A percentile compares a stretch with the other conserved stretches of the same genome.
Conservation (phyloP, 2,888 invertebrate species). For the Spilosoma lubricipeda region DNA sequence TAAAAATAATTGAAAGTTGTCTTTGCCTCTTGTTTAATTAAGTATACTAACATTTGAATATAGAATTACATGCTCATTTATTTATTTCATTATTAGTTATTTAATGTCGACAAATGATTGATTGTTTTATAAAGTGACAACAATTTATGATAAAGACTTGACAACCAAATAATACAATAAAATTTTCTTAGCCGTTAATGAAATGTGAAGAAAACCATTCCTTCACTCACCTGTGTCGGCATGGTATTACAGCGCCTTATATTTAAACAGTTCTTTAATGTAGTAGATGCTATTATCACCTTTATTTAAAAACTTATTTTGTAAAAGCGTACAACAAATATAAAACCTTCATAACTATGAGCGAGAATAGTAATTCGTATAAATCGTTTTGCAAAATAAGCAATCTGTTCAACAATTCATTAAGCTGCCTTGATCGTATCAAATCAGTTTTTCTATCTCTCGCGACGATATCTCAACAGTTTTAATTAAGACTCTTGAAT, state of each 20-base stretch:
- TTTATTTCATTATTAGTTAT: too few species aligned
- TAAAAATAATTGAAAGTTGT: neutral
- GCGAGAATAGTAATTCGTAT: neutral
- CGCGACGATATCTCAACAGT: constrained; percentile 13
- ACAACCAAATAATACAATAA: too few species aligned
- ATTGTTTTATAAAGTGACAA: too few species aligned
- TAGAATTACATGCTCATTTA: too few species aligned
- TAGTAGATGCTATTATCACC: neutral
- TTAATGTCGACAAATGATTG: too few species aligned
- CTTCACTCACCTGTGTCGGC: neutral
- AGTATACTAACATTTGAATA: neutral
- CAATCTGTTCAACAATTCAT: neutral
- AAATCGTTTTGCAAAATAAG: neutral
- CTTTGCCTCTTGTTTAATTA: neutral
- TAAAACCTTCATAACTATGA: neutral
- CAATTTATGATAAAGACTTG: too few species aligned
- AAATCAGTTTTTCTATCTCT: constrained; percentile 29
- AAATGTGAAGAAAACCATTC: too few species aligned
- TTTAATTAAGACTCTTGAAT: constrained; percentile 36
- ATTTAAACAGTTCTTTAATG: neutral
- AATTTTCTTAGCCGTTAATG: too few species aligned
- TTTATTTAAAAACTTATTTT: neutral
- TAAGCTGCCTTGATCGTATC: neutral
- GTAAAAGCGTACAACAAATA: neutral
- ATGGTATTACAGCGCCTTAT: neutral